phyloP scores from a whole-genome alignment of 2,797 vertebrate genomes.

The Anabas testudineus region DNA sequence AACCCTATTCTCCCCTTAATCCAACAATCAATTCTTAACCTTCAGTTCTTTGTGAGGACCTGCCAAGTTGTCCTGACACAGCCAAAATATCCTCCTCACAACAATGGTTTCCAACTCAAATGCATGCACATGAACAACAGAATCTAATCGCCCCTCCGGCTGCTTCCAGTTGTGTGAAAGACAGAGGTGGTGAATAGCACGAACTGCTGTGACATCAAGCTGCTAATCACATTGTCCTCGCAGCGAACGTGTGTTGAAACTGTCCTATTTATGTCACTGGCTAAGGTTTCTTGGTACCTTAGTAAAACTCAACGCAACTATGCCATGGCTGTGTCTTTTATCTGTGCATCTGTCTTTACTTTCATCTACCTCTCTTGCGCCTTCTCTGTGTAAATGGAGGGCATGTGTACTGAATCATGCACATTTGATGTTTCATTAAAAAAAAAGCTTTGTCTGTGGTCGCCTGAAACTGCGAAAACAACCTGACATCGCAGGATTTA shows the following conservation, averaged over 20 bases:
- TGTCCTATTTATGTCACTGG: constrained; percentile 46
- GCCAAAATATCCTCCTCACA: background rate
- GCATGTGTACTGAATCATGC: constrained; percentile 23
- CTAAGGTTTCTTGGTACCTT: constrained; percentile 28
- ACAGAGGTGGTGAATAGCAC: constrained; percentile 42
- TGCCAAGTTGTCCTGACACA: background rate
- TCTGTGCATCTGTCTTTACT: constrained; percentile 14
- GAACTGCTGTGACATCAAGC: constrained; percentile 53
- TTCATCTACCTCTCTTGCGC: constrained; percentile 38
- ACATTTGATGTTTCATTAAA: constrained; percentile 57
- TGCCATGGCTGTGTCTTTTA: constrained; percentile 28
- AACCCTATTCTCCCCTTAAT: too few relatives aligned
- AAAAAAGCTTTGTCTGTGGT: constrained; percentile 23
- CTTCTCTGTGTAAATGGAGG: constrained; percentile 29
- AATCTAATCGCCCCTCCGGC: constrained; percentile 46
- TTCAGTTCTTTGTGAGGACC: too few relatives aligned
- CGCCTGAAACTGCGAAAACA: background rate
- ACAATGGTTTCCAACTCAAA: background rate
- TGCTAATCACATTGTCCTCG: constrained; percentile 51
- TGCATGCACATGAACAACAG: constrained; percentile 20
- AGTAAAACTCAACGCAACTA: constrained; percentile 33
- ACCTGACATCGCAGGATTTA: background rate
- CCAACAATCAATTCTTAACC: too few relatives aligned
- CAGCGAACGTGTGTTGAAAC: constrained; percentile 29
- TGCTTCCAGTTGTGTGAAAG: constrained; percentile 43